phyloP scores from a whole-genome alignment of 2,888 invertebrate species.

The Uropetala carovei region DNA sequence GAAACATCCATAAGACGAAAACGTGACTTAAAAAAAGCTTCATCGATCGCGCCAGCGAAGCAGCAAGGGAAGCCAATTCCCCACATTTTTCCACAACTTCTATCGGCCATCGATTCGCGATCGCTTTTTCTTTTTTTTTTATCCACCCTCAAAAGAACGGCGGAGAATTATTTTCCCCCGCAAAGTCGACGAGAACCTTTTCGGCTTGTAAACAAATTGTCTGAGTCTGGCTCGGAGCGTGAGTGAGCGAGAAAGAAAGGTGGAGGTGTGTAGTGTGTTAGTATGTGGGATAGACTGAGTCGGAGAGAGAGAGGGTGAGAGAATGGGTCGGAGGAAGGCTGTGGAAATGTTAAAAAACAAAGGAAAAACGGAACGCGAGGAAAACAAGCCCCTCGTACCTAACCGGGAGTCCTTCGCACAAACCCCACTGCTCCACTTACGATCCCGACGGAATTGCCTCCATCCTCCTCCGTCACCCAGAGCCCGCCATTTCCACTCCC shows the following conservation, averaged over 20 bases:
- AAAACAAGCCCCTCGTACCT: conserved; percentile 29
- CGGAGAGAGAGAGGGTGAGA: background rate
- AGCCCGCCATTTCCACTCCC: background rate
- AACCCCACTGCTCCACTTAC: conserved; percentile 61
- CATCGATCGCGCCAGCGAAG: background rate
- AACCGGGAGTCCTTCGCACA: conserved; percentile 41
- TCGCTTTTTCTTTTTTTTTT: no score
- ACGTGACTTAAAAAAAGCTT: background rate
- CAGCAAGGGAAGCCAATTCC: background rate
- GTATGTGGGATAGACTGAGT: background rate
- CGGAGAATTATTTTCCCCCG: background rate
- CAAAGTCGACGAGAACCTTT: background rate
- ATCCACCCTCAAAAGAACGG: background rate
- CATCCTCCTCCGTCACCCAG: background rate
- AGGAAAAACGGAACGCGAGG: background rate
- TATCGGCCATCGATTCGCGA: conserved; percentile 20
- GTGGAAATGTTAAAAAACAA: background rate
- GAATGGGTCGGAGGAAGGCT: background rate
- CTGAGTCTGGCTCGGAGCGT: background rate
- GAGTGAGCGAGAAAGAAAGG: background rate
- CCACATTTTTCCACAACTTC: background rate
- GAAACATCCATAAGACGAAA: no score
- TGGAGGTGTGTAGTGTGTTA: background rate
- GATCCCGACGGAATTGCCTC: conserved; percentile 47
- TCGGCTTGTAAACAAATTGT: background rate